phyloP scores from a whole-genome alignment of 2,888 invertebrate species.

The Scaptomyza parva region DNA sequence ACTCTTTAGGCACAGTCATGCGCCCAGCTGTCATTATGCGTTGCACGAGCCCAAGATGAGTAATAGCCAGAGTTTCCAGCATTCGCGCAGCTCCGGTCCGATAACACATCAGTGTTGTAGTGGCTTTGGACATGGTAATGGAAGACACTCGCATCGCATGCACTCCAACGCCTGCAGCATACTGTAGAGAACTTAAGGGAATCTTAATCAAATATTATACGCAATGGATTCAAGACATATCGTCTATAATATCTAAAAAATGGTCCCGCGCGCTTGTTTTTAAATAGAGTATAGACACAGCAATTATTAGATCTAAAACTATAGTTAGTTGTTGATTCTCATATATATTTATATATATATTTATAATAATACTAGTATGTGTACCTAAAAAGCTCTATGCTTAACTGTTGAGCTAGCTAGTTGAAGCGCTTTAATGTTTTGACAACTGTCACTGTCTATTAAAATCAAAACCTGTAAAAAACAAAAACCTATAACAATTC shows the following conservation, averaged over 20 bases:
- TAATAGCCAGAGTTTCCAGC: conserved; percentile 84
- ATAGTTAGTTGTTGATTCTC: conserved; percentile 65
- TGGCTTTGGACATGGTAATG: conserved; percentile 81
- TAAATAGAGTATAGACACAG: conserved; percentile 35
- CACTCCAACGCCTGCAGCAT: conserved; percentile 84
- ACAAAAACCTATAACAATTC: conserved; percentile 33
- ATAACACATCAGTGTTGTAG: conserved; percentile 84
- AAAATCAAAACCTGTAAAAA: conserved; percentile 8
- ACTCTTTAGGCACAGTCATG: conserved; percentile 62
- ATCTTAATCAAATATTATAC: not conserved
- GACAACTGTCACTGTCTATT: conserved; percentile 35
- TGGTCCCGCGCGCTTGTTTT: conserved; percentile 45
- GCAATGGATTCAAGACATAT: conserved; percentile 38
- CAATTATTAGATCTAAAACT: conserved; percentile 63
- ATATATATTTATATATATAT: conserved; percentile 21
- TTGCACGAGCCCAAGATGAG: conserved; percentile 78
- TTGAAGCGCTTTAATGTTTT: conserved; percentile 20
- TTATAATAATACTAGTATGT: conserved; percentile 32
- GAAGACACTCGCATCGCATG: conserved; percentile 82
- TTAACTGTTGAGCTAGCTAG: conserved; percentile 39
- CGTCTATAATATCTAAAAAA: conserved; percentile 51
- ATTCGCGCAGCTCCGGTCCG: conserved; percentile 71
- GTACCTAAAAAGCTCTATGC: conserved; percentile 30
- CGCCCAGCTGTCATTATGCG: conserved; percentile 70
- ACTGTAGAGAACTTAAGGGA: conserved; percentile 61